Percentiles rank a stretch among this genome's conserved stretches.
Evolutionary conservation across 2,888 invertebrate species (phyloP).

Genomic region (Aphelenchoides bicaudatus): DNA sequence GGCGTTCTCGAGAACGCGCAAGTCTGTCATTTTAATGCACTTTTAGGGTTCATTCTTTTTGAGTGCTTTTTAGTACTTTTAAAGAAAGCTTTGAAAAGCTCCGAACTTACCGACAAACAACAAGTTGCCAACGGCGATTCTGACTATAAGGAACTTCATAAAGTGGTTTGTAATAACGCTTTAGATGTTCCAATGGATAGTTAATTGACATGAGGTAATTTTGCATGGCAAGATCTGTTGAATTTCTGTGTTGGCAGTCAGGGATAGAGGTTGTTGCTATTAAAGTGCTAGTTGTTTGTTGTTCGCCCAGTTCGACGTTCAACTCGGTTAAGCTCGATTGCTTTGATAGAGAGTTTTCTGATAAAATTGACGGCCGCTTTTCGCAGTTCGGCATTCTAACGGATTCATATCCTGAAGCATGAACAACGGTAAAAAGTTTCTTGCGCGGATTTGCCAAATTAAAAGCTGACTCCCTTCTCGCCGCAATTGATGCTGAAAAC

Average conservation of each 20-base stretch:
- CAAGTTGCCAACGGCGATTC: constrained; percentile 33
- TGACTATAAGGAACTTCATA: constrained; percentile 42
- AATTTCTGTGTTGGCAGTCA: background rate
- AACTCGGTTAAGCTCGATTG: background rate
- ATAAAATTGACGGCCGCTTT: background rate
- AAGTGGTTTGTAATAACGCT: constrained; percentile 8
- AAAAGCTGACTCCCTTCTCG: too few species aligned
- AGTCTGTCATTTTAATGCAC: too few species aligned
- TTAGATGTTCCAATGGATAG: too few species aligned
- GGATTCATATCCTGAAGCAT: background rate
- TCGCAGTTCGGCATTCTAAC: background rate
- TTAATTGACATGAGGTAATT: background rate
- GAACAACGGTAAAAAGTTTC: constrained; percentile 14
- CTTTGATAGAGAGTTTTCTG: background rate
- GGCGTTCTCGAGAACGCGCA: too few species aligned
- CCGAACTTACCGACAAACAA: constrained; percentile 19
- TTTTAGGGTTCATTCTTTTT: too few species aligned
- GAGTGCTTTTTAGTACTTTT: too few species aligned
- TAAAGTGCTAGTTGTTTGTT: background rate
- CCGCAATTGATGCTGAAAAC: too few species aligned
- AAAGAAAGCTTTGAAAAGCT: too few species aligned
- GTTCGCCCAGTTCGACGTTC: background rate
- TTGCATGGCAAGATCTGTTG: background rate
- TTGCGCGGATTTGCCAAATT: too few species aligned
- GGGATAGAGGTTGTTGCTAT: background rate